Percentiles rank a stretch among this genome's conserved stretches.
Evolutionary conservation across 2,888 invertebrate species (phyloP).

Genomic region (Platypus cylindrus): DNA sequence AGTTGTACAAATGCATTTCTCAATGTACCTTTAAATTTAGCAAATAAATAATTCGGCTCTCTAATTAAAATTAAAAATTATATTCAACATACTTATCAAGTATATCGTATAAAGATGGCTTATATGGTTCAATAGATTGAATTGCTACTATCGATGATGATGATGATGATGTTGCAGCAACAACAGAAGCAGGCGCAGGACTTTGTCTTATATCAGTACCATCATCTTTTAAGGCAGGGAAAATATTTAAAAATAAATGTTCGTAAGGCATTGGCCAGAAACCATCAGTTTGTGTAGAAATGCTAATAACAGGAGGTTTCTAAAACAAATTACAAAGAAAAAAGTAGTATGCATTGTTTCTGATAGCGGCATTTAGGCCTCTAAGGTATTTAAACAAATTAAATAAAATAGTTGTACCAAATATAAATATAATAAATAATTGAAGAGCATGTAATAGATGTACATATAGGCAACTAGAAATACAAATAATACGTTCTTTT

Average conservation of each 20-base stretch:
- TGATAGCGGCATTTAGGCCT: too few relatives aligned
- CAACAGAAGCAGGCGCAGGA: slow-evolving; percentile 29
- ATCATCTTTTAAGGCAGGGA: slow-evolving; percentile 35
- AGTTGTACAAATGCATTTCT: slow-evolving; percentile 25
- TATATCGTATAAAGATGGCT: slow-evolving; percentile 44
- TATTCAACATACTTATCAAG: slow-evolving; percentile 41
- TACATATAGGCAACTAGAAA: too few relatives aligned
- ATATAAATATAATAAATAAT: too few relatives aligned
- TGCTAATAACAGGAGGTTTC: slow-evolving; percentile 3
- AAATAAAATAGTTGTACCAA: too few relatives aligned
- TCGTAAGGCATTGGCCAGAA: slow-evolving; percentile 62
- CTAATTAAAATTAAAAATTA: background rate
- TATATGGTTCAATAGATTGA: slow-evolving; percentile 22
- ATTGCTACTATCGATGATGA: slow-evolving; percentile 28
- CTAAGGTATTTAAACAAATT: background rate
- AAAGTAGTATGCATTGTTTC: background rate
- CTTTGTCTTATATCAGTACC: slow-evolving; percentile 27
- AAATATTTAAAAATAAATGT: slow-evolving; percentile 58
- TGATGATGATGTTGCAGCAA: too few relatives aligned
- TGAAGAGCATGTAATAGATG: too few relatives aligned
- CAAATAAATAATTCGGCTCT: background rate
- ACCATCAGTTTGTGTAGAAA: slow-evolving; percentile 54
- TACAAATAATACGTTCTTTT: too few relatives aligned
- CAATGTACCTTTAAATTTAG: slow-evolving; percentile 28
- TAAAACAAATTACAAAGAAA: background rate